Evolutionary conservation across 1,140 invertebrate species (phyloP).

Genomic region (Drosophila dunni): DNA sequence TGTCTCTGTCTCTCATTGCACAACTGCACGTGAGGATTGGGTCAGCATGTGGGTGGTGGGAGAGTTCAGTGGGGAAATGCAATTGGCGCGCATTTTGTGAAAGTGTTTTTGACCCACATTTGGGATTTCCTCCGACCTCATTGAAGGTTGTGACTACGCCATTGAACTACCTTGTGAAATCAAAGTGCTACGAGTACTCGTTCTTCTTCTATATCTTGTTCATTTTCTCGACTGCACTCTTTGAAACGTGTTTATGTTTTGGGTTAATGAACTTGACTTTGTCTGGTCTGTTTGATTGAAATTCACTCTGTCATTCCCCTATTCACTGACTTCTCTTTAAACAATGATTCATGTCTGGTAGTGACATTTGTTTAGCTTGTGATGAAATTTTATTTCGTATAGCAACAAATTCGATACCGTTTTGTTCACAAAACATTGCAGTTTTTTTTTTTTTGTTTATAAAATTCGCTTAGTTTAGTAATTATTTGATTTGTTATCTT

Average conservation of each 20-base stretch:
- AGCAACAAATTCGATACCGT: not conserved
- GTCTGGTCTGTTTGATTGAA: not conserved
- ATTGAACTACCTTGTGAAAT: conserved; percentile 39
- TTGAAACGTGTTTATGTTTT: conserved; percentile 57
- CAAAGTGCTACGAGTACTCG: conserved; percentile 6
- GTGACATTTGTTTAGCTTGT: conserved; percentile 12
- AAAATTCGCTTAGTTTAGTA: not conserved
- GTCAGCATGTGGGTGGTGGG: conserved; percentile 20
- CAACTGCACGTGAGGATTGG: conserved; percentile 28
- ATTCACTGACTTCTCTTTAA: not conserved
- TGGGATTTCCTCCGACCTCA: not conserved
- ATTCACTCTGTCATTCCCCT: not conserved
- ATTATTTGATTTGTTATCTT: conserved; percentile 25
- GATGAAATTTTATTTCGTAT: conserved; percentile 6
- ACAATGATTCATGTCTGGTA: conserved; percentile 5
- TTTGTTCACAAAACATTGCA: not conserved
- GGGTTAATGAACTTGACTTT: conserved; percentile 55
- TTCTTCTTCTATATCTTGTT: not conserved
- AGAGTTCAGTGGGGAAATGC: conserved; percentile 24
- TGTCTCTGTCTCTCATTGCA: conserved; percentile 42
- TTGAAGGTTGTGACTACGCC: conserved; percentile 12
- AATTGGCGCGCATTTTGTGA: conserved; percentile 39
- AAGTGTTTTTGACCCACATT: conserved; percentile 45
- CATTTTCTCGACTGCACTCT: conserved; percentile 28
- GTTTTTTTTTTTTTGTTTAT: not conserved